Conservation (phyloP, 2,113 vertebrate species). For the Fulmarus glacialis region DNA sequence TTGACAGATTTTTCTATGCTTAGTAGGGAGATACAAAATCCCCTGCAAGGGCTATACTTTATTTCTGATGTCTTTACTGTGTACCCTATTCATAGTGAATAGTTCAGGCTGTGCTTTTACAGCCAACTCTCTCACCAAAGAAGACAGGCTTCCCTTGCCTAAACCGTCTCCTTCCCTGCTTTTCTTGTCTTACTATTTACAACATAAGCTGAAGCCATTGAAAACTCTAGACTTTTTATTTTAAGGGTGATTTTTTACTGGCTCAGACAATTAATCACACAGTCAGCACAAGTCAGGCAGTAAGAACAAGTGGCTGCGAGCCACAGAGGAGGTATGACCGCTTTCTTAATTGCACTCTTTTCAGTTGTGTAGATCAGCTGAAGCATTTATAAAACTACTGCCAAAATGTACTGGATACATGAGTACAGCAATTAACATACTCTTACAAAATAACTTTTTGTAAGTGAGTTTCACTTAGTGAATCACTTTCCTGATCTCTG, state of each 20-base stretch:
- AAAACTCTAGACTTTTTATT: background rate
- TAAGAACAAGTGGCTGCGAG: background rate
- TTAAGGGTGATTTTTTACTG: background rate
- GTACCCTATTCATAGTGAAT: background rate
- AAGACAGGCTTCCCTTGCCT: background rate
- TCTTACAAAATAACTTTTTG: background rate
- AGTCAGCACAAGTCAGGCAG: background rate
- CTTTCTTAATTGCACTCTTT: background rate
- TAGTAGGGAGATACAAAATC: background rate
- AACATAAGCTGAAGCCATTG: background rate
- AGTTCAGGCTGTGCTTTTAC: background rate
- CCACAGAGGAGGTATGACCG: background rate
- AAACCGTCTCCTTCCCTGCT: background rate
- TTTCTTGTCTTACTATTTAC: background rate
- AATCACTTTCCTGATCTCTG: background rate
- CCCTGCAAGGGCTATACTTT: background rate
- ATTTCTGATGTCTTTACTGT: background rate
- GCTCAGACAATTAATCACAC: background rate
- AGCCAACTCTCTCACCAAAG: background rate
- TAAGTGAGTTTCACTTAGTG: background rate
- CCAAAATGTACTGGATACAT: background rate
- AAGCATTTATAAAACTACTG: background rate
- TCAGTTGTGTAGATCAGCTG: background rate
- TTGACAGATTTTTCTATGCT: background rate
- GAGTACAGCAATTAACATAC: background rate